These are phyloP conservation scores for Psittacula derbiana DNA, from an alignment of 2,797 vertebrate genomes.

Conservation along the genomic window DNA sequence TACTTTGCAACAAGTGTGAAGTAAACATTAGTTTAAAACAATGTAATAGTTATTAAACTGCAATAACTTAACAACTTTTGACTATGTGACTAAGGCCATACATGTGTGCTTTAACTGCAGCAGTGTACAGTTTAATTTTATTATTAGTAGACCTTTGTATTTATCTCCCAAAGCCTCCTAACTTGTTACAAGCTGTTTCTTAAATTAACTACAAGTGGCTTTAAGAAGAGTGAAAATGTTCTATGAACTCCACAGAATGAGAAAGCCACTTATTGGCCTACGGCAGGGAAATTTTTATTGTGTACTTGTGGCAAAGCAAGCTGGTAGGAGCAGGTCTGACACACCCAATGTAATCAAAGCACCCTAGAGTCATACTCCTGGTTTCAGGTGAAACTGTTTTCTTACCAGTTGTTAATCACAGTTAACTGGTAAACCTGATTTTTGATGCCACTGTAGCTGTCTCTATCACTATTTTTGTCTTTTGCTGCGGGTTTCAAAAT, in stretches of 20 bases:
- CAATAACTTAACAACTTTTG: background rate
- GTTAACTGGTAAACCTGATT: background rate
- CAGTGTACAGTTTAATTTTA: background rate
- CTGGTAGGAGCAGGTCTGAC: background rate
- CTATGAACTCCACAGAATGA: background rate
- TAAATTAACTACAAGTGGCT: background rate
- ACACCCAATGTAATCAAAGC: constrained; percentile 10
- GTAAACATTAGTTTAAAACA: background rate
- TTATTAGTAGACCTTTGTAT: background rate
- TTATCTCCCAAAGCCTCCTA: background rate
- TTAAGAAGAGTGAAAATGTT: background rate
- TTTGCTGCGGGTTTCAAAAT: background rate
- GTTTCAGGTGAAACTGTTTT: constrained; percentile 21
- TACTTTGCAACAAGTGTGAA: background rate
- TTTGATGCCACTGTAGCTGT: background rate
- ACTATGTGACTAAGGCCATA: background rate
- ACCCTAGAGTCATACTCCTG: background rate
- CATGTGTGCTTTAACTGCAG: background rate
- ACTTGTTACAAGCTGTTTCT: background rate
- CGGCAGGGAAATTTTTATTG: background rate
- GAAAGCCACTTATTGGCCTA: background rate
- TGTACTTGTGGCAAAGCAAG: background rate
- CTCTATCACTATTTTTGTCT: background rate
- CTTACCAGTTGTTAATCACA: background rate
- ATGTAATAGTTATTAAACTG: background rate